Evolutionary conservation across 2,113 vertebrate genomes (phyloP), one percentile per base, ranked within the genome.

Genomic region (Oreochromis tanganicae): DNA sequence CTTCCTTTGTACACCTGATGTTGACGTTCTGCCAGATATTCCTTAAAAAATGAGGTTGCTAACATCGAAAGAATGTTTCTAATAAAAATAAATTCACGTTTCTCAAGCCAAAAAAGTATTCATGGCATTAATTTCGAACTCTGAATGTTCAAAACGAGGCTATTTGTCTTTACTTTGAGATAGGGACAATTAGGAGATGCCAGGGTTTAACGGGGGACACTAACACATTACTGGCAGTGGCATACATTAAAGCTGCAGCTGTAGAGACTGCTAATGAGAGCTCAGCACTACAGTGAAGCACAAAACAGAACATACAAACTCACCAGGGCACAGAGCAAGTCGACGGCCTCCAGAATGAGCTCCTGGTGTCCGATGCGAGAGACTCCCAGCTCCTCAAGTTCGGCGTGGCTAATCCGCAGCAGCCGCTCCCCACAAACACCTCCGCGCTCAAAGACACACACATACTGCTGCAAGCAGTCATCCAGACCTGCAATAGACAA

Each of bases 361-460:
- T 99, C 98, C 95, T 99, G 98, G 94, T 99, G 98, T 71, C 98
- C 98, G 78, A 99, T 99, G 56, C 98, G 97, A 82, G 98, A 98
- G 50, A 99, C 98, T 21, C 98, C 98, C 83, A 99, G 97, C 93
- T 99, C 98, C 94, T 99, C 98, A 81, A 99, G 96, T 91, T 99
- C 98, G 71, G 98, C 98, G 89, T 99, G 98, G 91, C 98, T 99
- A 89, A 99, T 99, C 57, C 98, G 97, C 57, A 99, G 96, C 87
- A 99, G 96, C 86, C 98, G 96, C 94, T 99, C 98, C 0, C 98
- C 98, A 61, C 98, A 97, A 59, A 99, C 98, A 88, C 98, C 98
- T 91, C 98, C 98, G 19, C 97, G 97, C 93, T 99, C 98, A 81
- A 99, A 99, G 94, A 99, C 98, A 92, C 98, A 97, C 92, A 99